Percentiles rank a stretch among this genome's conserved stretches.
Evolutionary conservation across 2,113 vertebrate species (phyloP).

Genomic region (Odocoileus virginianus): DNA sequence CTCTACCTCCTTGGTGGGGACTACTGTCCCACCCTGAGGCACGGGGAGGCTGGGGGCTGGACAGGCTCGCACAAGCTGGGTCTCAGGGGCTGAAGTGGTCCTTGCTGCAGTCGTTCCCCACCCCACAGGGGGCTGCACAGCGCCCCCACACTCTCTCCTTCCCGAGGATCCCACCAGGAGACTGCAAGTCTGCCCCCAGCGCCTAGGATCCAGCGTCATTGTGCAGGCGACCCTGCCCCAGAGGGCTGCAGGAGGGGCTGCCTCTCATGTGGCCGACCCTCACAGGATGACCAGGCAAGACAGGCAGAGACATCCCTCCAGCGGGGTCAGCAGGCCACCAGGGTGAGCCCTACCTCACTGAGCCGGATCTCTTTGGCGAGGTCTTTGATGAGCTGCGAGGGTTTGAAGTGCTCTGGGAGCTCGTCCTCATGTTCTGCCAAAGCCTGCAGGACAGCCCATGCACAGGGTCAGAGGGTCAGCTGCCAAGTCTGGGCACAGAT

Average conservation of each 20-base stretch:
- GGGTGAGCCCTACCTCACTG: slow-evolving; percentile 88
- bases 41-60: not conserved
- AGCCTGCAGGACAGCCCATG: slow-evolving; percentile 81
- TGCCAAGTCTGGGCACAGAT: accelerated
- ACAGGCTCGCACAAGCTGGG: not conserved
- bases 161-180: not conserved
- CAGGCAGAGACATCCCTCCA: not conserved
- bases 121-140: too few relatives aligned
- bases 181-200: not conserved
- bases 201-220: not conserved
- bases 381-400: slow-evolving; percentile 98
- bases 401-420: slow-evolving; percentile 98
- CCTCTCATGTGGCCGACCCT: accelerated
- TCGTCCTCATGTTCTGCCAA: slow-evolving; percentile 97
- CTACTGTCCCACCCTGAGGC: not conserved
- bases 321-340: accelerated
- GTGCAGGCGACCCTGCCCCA: accelerated
- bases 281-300: not conserved
- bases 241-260: accelerated
- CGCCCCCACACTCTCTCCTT: not conserved
- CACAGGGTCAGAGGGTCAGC: not conserved
- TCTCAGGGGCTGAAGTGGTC: not conserved
- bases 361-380: slow-evolving; percentile 98
- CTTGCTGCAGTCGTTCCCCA: not conserved
- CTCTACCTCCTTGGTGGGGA: not conserved